phyloP scores from a whole-genome alignment of 2,888 invertebrate species.

The Agrotis ipsilon region DNA sequence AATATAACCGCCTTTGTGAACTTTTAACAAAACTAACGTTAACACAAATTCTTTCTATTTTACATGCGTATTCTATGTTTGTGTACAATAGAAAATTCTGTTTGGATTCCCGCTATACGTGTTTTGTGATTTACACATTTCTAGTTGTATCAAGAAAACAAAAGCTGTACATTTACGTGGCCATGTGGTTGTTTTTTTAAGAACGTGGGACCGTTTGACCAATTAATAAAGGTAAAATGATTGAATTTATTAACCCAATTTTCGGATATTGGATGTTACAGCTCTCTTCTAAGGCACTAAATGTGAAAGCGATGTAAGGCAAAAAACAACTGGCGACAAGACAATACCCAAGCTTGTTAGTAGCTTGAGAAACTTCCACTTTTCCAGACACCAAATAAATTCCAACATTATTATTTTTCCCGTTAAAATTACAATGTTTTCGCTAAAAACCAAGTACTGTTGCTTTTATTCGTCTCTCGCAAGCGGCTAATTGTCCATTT shows the following conservation, averaged over 20 bases:
- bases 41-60: constrained; percentile 10
- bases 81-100: background rate
- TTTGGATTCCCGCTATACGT: background rate
- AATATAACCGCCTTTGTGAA: constrained; percentile 10
- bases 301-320: background rate
- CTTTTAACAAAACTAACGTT: constrained; percentile 9
- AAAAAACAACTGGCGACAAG: background rate
- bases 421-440: constrained; percentile 74
- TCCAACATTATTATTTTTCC: constrained; percentile 43
- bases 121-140: background rate
- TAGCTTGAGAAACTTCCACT: background rate
- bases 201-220: too few relatives aligned
- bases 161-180: background rate
- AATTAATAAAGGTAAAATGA: background rate
- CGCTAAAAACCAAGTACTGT: constrained; percentile 72
- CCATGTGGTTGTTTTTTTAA: background rate
- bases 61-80: background rate
- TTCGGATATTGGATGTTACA: background rate
- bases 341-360: background rate
- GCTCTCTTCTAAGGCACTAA: background rate
- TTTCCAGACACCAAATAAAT: constrained; percentile 40
- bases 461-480: constrained; percentile 62
- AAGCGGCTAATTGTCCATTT: constrained; percentile 88
- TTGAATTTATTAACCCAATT: background rate
- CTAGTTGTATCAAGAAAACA: background rate